Conservation (phyloP, 2,888 invertebrate genomes). For the Nomada lathburiana region DNA sequence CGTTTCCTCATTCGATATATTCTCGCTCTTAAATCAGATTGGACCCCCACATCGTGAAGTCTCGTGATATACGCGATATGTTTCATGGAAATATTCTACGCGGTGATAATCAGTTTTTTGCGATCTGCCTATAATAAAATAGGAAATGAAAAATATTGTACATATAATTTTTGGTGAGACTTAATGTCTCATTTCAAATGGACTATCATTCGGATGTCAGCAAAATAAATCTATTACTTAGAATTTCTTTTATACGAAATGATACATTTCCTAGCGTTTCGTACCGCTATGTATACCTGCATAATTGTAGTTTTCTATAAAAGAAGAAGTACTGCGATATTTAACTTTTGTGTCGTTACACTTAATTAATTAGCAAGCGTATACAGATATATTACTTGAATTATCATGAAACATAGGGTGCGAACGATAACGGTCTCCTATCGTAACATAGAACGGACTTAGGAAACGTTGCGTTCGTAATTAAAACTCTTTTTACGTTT, state of each 20-base stretch:
- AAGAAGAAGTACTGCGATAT: not conserved
- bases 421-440: not conserved
- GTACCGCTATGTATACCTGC: not conserved
- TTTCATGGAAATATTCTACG: not conserved
- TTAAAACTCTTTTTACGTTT: not conserved
- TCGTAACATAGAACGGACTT: not conserved
- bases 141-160: not conserved
- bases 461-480: not conserved
- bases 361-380: not conserved
- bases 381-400: not conserved
- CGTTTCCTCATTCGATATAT: constrained; percentile 70
- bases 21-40: constrained; percentile 62
- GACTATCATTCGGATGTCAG: too few relatives aligned
- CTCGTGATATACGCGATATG: not conserved
- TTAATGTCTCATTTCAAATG: too few relatives aligned
- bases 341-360: not conserved
- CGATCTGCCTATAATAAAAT: not conserved
- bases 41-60: constrained; percentile 22
- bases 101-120: not conserved
- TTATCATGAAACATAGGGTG: not conserved
- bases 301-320: not conserved
- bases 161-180: not conserved
- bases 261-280: not conserved
- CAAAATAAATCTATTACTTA: too few relatives aligned
- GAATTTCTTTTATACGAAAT: not conserved